These are phyloP conservation scores for Microtus oregoni DNA, from an alignment of 2,113 vertebrate genomes.

Conservation along the genomic window DNA sequence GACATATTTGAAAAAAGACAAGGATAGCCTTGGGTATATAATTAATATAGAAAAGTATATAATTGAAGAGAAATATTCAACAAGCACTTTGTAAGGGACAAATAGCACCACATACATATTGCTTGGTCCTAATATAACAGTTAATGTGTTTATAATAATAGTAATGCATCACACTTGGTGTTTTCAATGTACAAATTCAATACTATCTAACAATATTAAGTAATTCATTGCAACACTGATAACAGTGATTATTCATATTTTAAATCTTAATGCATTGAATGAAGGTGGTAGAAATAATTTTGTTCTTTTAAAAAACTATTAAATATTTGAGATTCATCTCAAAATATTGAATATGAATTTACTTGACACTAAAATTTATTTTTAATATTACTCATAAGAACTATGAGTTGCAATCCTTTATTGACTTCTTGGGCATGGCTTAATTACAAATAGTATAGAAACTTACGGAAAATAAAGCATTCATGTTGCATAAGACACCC, in stretches of 20 bases:
- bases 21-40: background rate
- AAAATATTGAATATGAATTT: background rate
- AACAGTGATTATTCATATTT: background rate
- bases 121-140: background rate
- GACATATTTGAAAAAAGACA: background rate
- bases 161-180: background rate
- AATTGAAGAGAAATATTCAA: background rate
- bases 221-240: background rate
- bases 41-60: background rate
- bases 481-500: background rate
- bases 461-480: background rate
- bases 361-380: background rate
- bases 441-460: background rate
- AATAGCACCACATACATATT: background rate
- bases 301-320: background rate
- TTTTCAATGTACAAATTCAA: background rate
- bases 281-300: background rate
- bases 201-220: background rate
- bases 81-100: background rate
- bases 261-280: background rate
- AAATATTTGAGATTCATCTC: background rate
- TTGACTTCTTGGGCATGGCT: too few species aligned
- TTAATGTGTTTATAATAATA: background rate
- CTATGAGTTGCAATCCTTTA: background rate
- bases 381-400: background rate